Percentiles rank a stretch among this genome's conserved stretches.
phyloP scores from a whole-genome alignment of 2,888 invertebrate species.

The Phortica okadai region DNA sequence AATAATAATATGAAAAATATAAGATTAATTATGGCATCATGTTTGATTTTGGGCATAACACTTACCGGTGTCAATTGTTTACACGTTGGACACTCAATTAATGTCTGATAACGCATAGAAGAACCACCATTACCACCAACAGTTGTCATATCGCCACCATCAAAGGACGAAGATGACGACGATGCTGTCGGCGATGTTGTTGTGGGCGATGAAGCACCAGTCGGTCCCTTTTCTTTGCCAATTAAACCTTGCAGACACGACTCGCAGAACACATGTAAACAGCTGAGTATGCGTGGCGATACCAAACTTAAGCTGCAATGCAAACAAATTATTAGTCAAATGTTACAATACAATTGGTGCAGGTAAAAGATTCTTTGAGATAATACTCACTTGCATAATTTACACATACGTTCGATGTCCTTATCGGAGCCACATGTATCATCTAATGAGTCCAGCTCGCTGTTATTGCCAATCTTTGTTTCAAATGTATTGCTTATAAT shows the following conservation, averaged over 20 bases:
- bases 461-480: constrained; percentile 60
- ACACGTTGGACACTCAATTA: constrained; percentile 86
- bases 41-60: not conserved
- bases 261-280: constrained; percentile 97
- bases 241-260: constrained; percentile 90
- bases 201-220: constrained; percentile 81
- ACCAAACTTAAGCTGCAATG: constrained; percentile 82
- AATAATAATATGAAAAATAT: not conserved
- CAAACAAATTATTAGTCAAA: not conserved
- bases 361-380: not conserved
- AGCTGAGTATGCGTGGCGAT: constrained; percentile 91
- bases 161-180: constrained; percentile 62
- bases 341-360: not conserved
- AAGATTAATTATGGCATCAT: not conserved
- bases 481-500: constrained; percentile 67
- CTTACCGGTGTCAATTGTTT: constrained; percentile 89
- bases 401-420: constrained; percentile 80
- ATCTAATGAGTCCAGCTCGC: constrained; percentile 74
- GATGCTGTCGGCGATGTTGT: constrained; percentile 72
- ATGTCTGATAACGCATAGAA: constrained; percentile 50
- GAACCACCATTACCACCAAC: constrained; percentile 33
- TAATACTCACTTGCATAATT: constrained; percentile 81
- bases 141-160: constrained; percentile 55
- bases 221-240: constrained; percentile 78
- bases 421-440: constrained; percentile 71